These are phyloP conservation scores for Erebia epiphron DNA, from an alignment of 2,888 invertebrate genomes.

Conservation along the genomic window DNA sequence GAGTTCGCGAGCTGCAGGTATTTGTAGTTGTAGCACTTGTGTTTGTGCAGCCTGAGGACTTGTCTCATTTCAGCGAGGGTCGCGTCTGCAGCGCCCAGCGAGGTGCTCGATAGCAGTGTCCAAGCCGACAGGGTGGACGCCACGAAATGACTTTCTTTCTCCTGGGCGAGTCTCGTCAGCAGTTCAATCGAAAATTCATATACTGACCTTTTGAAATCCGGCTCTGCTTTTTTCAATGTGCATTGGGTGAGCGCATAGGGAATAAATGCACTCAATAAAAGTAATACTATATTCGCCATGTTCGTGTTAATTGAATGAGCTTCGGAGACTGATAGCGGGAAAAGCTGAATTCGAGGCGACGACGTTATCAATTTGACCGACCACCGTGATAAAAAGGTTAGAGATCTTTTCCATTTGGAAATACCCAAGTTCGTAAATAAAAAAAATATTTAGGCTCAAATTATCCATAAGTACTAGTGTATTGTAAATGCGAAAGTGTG, in stretches of 20 bases:
- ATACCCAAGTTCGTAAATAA: neutral
- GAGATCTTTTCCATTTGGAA: constrained; percentile 19
- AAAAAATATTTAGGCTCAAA: neutral
- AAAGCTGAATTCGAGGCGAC: constrained; percentile 14
- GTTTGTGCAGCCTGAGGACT: constrained; percentile 55
- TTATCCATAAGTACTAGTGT: neutral
- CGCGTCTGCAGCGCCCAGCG: constrained; percentile 59
- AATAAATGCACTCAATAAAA: constrained; percentile 41
- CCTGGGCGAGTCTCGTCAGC: constrained; percentile 48
- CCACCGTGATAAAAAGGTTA: constrained; percentile 33
- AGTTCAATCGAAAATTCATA: constrained; percentile 49
- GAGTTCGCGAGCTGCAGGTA: constrained; percentile 56
- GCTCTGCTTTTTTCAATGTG: constrained; percentile 40
- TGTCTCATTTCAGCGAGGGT: constrained; percentile 57
- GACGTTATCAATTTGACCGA: constrained; percentile 40
- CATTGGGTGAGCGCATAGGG: constrained; percentile 46
- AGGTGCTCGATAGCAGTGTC: constrained; percentile 59
- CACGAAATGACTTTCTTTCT: constrained; percentile 68
- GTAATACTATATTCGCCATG: constrained; percentile 42
- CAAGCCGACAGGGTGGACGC: constrained; percentile 65
- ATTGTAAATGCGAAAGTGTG: too few species aligned
- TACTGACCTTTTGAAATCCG: constrained; percentile 44
- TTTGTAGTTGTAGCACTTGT: constrained; percentile 63
- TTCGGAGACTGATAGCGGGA: constrained; percentile 30
- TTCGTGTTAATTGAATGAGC: constrained; percentile 20